Evolutionary conservation across 2,888 invertebrate species (phyloP), one percentile per base, ranked within the genome.

Genomic region (Eupithecia abbreviata): DNA sequence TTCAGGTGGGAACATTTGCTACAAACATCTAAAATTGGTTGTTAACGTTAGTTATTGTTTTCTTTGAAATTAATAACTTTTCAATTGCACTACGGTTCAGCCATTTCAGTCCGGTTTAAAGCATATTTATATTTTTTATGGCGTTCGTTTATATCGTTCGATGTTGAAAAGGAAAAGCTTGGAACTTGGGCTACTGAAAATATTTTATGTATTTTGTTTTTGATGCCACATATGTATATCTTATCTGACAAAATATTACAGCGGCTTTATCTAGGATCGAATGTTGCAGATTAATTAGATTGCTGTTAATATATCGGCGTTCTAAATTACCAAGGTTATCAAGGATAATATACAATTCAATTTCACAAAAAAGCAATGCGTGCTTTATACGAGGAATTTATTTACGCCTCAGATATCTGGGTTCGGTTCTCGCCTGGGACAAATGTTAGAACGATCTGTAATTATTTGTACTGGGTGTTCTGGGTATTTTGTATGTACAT

Each of bases 1-100:
- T 86, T 85, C 82, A 85, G 88, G 88, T 88, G 84, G 42, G 41
- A 30, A 67, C 6, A 2, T 18, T 49, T 9, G 18, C n/a, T 58
- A 9, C 55, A 18, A 18, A 62, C 62, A 12, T 62, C 10, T n/a
- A 10, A 10, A 18, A 3, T n/a, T 55, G 5, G 7, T 41, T 42
- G 2, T 66, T 42, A 3, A 15, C 13, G 66, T 66, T 15, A 41
- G 7, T 66, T 15, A 41, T 15, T 6, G 13, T 42, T 66, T 66
- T 66, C 13, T 42, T 41, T 66, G 15, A 42, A 66, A 42, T 42
- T 66, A 7, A 66, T 42, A 66, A 66, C 66, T 66, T 42, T 66
- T 15, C 12, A 66, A 42, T 3, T 66, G 66, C 15, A 30, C 30
- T 62, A 62, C 42, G 30, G 42, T 4, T 42, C 3, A 15, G 42